phyloP scores from a whole-genome alignment of 2,888 invertebrate species.

The Phyto melanocephala region DNA sequence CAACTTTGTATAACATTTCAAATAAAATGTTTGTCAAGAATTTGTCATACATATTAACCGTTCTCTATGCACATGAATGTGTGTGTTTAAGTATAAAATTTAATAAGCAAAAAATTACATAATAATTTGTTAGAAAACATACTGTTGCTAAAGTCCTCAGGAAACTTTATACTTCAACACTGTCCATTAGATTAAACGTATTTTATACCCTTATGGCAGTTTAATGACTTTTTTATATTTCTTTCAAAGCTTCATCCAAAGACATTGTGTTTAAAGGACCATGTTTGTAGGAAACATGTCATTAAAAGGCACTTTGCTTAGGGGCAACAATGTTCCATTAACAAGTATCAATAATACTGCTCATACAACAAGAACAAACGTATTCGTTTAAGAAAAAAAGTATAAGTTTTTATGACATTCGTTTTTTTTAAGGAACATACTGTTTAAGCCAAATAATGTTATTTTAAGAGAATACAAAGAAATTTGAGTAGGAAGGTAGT shows the following conservation, averaged over 20 bases:
- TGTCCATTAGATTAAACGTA: constrained; percentile 37
- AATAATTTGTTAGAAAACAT: constrained; percentile 13
- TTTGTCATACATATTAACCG: too few relatives aligned
- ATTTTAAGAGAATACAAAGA: not conserved
- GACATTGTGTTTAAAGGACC: not conserved
- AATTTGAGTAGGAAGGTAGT: too few relatives aligned
- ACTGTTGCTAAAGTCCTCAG: not conserved
- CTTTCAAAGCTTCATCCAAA: not conserved
- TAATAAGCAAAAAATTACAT: not conserved
- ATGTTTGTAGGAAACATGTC: not conserved
- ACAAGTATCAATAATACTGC: not conserved
- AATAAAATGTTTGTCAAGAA: too few relatives aligned
- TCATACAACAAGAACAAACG: not conserved
- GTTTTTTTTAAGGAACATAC: not conserved
- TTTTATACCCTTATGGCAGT: constrained; percentile 15
- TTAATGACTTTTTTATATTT: not conserved
- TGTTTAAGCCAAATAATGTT: not conserved
- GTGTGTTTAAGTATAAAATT: not conserved
- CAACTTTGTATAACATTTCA: too few relatives aligned
- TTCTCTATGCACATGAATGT: too few relatives aligned
- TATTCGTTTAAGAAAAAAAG: not conserved
- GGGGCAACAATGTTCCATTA: not conserved
- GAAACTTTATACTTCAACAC: not conserved
- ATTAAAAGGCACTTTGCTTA: not conserved
- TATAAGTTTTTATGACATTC: not conserved